Conservation (phyloP, 2,888 invertebrate species). For the Lobophora halterata region DNA sequence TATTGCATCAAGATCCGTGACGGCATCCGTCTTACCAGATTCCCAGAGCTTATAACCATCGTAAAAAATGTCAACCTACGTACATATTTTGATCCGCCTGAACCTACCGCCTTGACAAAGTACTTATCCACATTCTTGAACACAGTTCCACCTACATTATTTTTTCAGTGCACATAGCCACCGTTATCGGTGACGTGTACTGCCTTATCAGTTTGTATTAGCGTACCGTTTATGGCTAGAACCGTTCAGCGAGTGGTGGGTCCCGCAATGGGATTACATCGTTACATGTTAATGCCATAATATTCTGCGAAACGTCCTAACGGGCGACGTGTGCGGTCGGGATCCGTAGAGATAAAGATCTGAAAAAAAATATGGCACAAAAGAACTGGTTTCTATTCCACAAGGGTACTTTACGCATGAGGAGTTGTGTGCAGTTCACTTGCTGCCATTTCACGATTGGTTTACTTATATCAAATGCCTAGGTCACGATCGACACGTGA, state of each 20-base stretch:
- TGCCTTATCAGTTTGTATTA: constrained; percentile 35
- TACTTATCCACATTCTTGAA: constrained; percentile 35
- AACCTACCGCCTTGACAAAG: constrained; percentile 35
- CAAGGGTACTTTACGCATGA: constrained; percentile 6
- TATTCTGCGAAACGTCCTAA: constrained; percentile 24
- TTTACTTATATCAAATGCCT: constrained; percentile 55
- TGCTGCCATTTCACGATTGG: constrained; percentile 47
- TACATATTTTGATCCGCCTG: constrained; percentile 38
- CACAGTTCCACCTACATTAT: constrained; percentile 33
- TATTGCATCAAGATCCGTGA: constrained; percentile 41
- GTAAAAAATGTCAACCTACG: constrained; percentile 35
- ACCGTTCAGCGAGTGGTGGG: constrained; percentile 29
- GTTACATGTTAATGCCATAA: constrained; percentile 24
- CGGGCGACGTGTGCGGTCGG: constrained; percentile 45
- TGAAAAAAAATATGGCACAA: constrained; percentile 38
- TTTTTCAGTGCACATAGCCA: constrained; percentile 42
- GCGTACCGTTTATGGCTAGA: constrained; percentile 27
- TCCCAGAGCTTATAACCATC: constrained; percentile 10
- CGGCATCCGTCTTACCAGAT: constrained; percentile 36
- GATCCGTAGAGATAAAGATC: constrained; percentile 39
- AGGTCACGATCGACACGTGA: constrained; percentile 60
- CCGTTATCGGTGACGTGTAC: constrained; percentile 41
- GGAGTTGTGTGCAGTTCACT: constrained; percentile 25
- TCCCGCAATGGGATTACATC: constrained; percentile 26
- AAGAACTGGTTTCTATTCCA: constrained; percentile 17